phyloP scores from a whole-genome alignment of 2,113 vertebrate species.

The Hyperopisus bebe region DNA sequence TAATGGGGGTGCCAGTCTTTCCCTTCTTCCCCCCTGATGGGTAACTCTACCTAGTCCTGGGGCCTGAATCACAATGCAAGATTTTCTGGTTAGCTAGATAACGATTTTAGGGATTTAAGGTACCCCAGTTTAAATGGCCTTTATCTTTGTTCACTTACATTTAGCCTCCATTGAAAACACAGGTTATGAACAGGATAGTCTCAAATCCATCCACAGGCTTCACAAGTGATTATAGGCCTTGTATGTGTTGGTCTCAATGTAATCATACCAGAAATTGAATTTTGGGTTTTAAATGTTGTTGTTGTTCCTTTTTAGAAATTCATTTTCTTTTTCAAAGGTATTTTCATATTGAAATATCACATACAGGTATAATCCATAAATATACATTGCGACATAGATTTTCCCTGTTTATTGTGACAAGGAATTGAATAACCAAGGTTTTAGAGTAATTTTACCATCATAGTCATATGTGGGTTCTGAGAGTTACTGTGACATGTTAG shows the following conservation, averaged over 20 bases:
- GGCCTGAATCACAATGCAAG: too few species aligned
- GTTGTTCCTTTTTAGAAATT: not conserved
- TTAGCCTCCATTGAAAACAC: not conserved
- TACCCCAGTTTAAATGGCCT: too few species aligned
- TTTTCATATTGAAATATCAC: not conserved
- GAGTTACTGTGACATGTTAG: not conserved
- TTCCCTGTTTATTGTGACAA: not conserved
- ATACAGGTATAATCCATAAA: not conserved
- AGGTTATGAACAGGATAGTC: not conserved
- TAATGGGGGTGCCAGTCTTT: too few species aligned
- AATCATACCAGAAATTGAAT: not conserved
- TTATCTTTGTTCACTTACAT: too few species aligned
- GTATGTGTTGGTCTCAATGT: not conserved
- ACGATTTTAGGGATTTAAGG: too few species aligned
- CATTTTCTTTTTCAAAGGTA: not conserved
- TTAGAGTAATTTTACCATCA: not conserved
- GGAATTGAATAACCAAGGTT: not conserved
- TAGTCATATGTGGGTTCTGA: not conserved
- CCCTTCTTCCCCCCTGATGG: too few species aligned
- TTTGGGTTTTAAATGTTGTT: not conserved
- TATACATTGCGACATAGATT: too few species aligned
- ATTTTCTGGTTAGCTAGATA: too few species aligned
- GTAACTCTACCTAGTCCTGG: too few species aligned
- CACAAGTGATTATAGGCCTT: not conserved
- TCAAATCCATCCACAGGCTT: not conserved